Percentiles rank a stretch among this genome's conserved stretches.
phyloP scores from a whole-genome alignment of 2,797 vertebrate species.

The Sebastes hubbsi region DNA sequence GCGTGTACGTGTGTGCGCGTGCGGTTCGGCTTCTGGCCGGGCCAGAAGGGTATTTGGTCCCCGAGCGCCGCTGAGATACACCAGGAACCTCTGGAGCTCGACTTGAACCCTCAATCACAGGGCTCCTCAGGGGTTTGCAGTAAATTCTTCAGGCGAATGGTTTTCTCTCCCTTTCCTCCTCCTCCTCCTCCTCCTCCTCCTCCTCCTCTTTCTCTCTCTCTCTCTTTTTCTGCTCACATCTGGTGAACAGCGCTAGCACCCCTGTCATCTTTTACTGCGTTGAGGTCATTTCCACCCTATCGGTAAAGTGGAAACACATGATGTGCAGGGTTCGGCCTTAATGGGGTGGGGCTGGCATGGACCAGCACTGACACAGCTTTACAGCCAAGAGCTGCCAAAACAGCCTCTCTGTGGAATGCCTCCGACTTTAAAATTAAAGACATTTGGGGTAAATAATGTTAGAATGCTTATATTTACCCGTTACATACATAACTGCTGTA shows the following conservation, averaged over 20 bases:
- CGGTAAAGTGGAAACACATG: conserved; percentile 85
- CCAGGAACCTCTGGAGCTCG: conserved; percentile 80
- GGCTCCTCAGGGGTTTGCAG: conserved; percentile 79
- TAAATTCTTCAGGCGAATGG: conserved; percentile 84
- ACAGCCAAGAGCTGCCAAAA: conserved; percentile 71
- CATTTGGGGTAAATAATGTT: conserved; percentile 61
- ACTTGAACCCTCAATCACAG: conserved; percentile 83
- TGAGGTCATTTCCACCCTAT: conserved; percentile 87
- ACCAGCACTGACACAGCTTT: conserved; percentile 75
- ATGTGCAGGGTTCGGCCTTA: conserved; percentile 76
- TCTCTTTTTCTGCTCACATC: conserved; percentile 77
- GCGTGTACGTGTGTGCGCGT: not conserved
- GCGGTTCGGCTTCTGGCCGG: conserved; percentile 14
- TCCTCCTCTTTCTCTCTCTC: conserved; percentile 52
- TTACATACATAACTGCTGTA: conserved; percentile 13
- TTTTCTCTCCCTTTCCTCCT: conserved; percentile 73
- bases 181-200: conserved; percentile 18
- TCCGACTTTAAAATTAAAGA: conserved; percentile 65
- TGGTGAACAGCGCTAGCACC: conserved; percentile 83
- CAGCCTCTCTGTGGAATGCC: conserved; percentile 62
- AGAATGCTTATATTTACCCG: conserved; percentile 40
- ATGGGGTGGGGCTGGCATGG: conserved; percentile 79
- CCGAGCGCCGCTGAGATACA: conserved; percentile 74
- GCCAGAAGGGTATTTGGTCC: conserved; percentile 39
- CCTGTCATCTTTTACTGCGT: conserved; percentile 85